Evolutionary conservation across 1,140 invertebrate genomes (phyloP), one percentile per base, ranked within the genome.

Genomic region (Trissolcus basalis): DNA sequence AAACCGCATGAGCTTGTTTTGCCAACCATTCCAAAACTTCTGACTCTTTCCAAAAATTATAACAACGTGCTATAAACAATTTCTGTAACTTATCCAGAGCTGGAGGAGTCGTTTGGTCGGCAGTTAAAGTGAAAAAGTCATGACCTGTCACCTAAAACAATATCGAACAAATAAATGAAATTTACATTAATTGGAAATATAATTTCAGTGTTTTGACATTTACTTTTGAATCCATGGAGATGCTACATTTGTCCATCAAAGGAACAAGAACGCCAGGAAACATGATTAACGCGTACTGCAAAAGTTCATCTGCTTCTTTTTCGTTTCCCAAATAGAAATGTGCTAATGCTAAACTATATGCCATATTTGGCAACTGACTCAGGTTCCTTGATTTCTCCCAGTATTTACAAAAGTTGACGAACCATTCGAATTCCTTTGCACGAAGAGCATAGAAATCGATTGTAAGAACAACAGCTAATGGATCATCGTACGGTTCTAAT

Each of bases 401-500:
- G 75, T 92, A 90, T 13, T 92, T 86, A 54, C 91, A 91, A 45
- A 94, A 93, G 48, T 96, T 90, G 4, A 93, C 89, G 0, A 96
- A 89, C 93, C 96, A 98, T n/a, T 91, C 86, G 81, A 94, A 95
- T 87, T 98, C 94, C 53, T 92, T 91, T 47, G 94, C 91, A 64
- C 94, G 88, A 35, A 98, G 81, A 0, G 96, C 96, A 84, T 96
- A 96, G 72, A 95, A 96, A 83, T 98, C 96, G 2, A 98, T 92
- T 72, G 94, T 90, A 14, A 97, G 88, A 35, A 96, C 88, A 8
- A 94, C 90, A 16, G 93, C 95, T 61, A 98, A 81, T 0, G 97
- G 97, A 89, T 98, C 97, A 33, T 85, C 90, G 32, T 94, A 92
- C 0, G 96, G 95, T 84, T 97, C 95, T 15, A 98, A 84, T 44